phyloP scores from a whole-genome alignment of 2,888 invertebrate species.

The Cephus sareptanus region DNA sequence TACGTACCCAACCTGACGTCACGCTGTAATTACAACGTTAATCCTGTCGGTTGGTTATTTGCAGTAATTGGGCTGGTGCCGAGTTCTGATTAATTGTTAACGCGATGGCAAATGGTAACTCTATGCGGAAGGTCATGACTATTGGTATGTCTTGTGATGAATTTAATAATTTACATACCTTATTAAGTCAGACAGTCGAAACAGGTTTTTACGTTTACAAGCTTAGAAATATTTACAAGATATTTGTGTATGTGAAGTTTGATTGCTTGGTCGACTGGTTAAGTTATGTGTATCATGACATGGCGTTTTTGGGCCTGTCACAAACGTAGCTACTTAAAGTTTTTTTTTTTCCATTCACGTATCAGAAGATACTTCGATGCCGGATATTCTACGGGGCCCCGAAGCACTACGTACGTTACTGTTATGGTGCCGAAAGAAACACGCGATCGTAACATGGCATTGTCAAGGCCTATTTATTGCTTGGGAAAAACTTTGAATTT shows the following conservation, averaged over 20 bases:
- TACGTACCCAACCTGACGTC: not conserved
- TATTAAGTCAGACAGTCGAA: not conserved
- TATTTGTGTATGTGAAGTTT: not conserved
- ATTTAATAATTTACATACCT: not conserved
- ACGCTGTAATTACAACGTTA: not conserved
- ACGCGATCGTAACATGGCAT: too few species aligned
- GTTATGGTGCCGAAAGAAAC: too few species aligned
- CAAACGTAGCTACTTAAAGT: not conserved
- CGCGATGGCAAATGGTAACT: not conserved
- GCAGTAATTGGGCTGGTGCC: not conserved
- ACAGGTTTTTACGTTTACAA: not conserved
- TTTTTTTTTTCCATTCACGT: too few species aligned
- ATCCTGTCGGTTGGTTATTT: not conserved
- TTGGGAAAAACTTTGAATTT: not conserved
- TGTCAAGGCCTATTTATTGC: not conserved
- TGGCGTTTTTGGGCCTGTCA: not conserved
- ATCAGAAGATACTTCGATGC: not conserved
- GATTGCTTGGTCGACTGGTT: constrained; percentile 3
- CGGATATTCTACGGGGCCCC: not conserved
- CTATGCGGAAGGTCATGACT: not conserved
- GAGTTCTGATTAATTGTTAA: not conserved
- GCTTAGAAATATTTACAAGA: not conserved
- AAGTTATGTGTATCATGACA: constrained; percentile 12
- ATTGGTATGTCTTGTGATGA: not conserved
- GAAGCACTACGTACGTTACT: not conserved